These are phyloP conservation scores for Amphipyra tragopoginis DNA, from an alignment of 2,888 invertebrate genomes.

Conservation along the genomic window DNA sequence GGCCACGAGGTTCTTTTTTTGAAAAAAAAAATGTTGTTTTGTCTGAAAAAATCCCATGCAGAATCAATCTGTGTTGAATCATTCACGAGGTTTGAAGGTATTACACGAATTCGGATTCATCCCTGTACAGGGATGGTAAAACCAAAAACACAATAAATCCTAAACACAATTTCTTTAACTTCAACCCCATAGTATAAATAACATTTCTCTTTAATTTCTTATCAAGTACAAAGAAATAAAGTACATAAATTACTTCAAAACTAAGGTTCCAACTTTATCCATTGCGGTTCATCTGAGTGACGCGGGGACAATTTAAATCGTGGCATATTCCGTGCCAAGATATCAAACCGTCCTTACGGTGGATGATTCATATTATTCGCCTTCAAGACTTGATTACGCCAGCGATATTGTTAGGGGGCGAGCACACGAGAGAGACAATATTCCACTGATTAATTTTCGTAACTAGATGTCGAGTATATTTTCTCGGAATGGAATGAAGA, in stretches of 20 bases:
- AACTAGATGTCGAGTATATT: background rate
- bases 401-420: conserved; percentile 49
- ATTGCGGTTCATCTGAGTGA: conserved; percentile 46
- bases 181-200: conserved; percentile 9
- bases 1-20: too few relatives aligned
- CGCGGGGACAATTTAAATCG: conserved; percentile 59
- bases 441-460: conserved; percentile 26
- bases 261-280: conserved; percentile 50
- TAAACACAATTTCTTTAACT: conserved; percentile 27
- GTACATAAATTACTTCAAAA: conserved; percentile 52
- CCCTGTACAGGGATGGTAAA: too few relatives aligned
- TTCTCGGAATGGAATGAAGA: conserved; percentile 15
- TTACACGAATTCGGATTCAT: too few relatives aligned
- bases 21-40: too few relatives aligned
- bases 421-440: conserved; percentile 32
- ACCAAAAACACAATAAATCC: conserved; percentile 15
- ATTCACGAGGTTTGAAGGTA: too few relatives aligned
- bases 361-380: conserved; percentile 68
- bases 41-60: too few relatives aligned
- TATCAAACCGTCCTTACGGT: conserved; percentile 57
- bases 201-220: conserved; percentile 26
- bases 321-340: conserved; percentile 55
- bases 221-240: conserved; percentile 40
- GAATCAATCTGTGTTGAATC: too few relatives aligned
- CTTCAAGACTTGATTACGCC: conserved; percentile 67